Conservation (phyloP, 2,113 vertebrate genomes). For the Petroica traversi region DNA sequence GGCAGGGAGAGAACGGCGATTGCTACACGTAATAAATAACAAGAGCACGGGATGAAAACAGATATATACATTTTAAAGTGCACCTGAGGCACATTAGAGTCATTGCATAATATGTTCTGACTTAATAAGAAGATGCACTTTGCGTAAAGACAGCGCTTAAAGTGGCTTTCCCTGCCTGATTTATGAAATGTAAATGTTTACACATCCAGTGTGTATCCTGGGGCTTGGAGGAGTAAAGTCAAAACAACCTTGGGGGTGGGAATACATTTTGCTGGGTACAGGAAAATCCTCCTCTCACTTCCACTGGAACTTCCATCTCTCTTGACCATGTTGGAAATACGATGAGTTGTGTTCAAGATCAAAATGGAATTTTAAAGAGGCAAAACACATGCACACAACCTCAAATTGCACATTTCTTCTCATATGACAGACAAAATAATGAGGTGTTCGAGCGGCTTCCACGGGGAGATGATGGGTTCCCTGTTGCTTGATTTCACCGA, state of each 20-base stretch:
- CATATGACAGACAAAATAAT: not conserved
- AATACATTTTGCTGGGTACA: not conserved
- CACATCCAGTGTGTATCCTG: not conserved
- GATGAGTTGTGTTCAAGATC: not conserved
- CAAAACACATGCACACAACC: not conserved
- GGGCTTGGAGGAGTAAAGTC: not conserved
- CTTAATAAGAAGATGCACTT: conserved; percentile 50
- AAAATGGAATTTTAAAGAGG: not conserved
- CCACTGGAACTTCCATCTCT: not conserved
- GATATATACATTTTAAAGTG: conserved; percentile 29
- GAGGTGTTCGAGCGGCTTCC: not conserved
- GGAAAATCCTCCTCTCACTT: not conserved
- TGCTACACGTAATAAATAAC: not conserved
- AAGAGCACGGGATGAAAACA: not conserved
- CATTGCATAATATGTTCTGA: conserved; percentile 31
- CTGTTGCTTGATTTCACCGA: not conserved
- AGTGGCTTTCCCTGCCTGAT: not conserved
- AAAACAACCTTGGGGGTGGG: not conserved
- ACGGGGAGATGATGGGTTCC: not conserved
- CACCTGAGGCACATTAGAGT: conserved; percentile 14
- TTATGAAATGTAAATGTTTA: conserved; percentile 55
- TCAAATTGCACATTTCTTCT: not conserved
- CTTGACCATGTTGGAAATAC: not conserved
- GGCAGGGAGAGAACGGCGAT: not conserved
- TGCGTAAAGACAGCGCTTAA: not conserved